phyloP scores from a whole-genome alignment of 2,888 invertebrate genomes.

The Drosophila heteroneura region DNA sequence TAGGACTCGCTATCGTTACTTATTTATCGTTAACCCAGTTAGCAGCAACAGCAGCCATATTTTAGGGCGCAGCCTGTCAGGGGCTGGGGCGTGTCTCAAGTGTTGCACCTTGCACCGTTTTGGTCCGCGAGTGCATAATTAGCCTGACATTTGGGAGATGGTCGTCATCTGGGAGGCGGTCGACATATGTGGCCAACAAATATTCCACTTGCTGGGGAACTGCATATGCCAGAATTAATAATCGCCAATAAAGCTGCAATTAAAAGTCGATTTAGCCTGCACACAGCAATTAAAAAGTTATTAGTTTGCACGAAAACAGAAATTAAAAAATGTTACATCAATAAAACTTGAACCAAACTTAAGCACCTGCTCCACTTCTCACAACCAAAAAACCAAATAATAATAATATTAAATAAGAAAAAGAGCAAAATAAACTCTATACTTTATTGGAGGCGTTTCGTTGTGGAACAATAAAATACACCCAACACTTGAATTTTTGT shows the following conservation, averaged over 20 bases:
- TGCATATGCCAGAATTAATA: neutral
- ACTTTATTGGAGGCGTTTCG: slow-evolving; percentile 19
- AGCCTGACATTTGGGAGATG: slow-evolving; percentile 18
- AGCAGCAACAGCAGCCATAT: slow-evolving; percentile 30
- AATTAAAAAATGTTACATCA: neutral
- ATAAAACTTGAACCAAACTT: neutral
- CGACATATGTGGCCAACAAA: slow-evolving; percentile 2
- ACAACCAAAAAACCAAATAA: neutral
- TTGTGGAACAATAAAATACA: slow-evolving; percentile 14
- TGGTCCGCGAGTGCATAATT: slow-evolving; percentile 37
- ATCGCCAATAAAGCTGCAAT: slow-evolving; percentile 34
- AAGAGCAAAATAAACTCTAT: slow-evolving; percentile 10
- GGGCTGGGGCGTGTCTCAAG: slow-evolving; percentile 35
- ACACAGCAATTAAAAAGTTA: slow-evolving; percentile 58
- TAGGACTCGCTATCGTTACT: slow-evolving; percentile 75
- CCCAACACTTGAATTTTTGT: slow-evolving; percentile 26
- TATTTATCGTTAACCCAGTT: slow-evolving; percentile 80
- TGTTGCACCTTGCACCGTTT: slow-evolving; percentile 42
- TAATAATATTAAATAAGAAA: neutral
- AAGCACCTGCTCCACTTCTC: slow-evolving; percentile 35
- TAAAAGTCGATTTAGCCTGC: slow-evolving; percentile 49
- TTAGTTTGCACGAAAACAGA: slow-evolving; percentile 18
- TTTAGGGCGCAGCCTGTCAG: slow-evolving; percentile 41
- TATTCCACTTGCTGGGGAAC: slow-evolving; percentile 6
- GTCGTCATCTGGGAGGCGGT: neutral